These are phyloP conservation scores for Arctia plantaginis DNA, from an alignment of 2,888 invertebrate genomes.

Conservation along the genomic window DNA sequence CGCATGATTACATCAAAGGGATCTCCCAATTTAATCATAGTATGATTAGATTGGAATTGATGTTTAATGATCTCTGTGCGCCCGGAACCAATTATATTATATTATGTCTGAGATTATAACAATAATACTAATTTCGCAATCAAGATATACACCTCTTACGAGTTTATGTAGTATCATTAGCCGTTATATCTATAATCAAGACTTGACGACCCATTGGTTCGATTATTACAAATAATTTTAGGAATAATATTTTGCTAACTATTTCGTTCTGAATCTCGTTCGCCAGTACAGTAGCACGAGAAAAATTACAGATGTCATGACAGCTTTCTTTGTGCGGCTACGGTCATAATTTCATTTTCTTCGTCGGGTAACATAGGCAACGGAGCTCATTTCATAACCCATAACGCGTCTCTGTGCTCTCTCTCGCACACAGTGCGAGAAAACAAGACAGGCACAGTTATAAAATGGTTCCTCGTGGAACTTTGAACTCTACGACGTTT, in stretches of 20 bases:
- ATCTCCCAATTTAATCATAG: conserved; percentile 62
- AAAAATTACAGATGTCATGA: conserved; percentile 69
- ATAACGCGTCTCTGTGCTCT: conserved; percentile 74
- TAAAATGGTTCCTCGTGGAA: conserved; percentile 67
- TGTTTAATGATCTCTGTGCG: conserved; percentile 60
- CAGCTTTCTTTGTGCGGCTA: conserved; percentile 78
- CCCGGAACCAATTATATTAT: conserved; percentile 49
- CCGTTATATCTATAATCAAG: not conserved
- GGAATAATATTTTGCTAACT: conserved; percentile 40
- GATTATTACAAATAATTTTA: conserved; percentile 19
- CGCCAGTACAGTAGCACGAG: conserved; percentile 51
- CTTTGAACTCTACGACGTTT: conserved; percentile 68
- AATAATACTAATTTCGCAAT: conserved; percentile 27
- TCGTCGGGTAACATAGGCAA: conserved; percentile 76
- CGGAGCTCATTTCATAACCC: conserved; percentile 83
- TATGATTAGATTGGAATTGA: conserved; percentile 65
- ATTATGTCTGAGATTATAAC: conserved; percentile 36
- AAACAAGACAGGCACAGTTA: conserved; percentile 61
- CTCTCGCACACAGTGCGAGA: conserved; percentile 53
- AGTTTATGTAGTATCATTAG: conserved; percentile 14
- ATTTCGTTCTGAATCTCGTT: conserved; percentile 51
- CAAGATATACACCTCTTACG: conserved; percentile 15
- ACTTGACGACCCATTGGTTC: not conserved
- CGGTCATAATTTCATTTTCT: conserved; percentile 83
- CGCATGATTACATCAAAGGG: conserved; percentile 58